Evolutionary conservation across 1,140 invertebrate genomes (phyloP).

Genomic region (Drosophila ercepeae): DNA sequence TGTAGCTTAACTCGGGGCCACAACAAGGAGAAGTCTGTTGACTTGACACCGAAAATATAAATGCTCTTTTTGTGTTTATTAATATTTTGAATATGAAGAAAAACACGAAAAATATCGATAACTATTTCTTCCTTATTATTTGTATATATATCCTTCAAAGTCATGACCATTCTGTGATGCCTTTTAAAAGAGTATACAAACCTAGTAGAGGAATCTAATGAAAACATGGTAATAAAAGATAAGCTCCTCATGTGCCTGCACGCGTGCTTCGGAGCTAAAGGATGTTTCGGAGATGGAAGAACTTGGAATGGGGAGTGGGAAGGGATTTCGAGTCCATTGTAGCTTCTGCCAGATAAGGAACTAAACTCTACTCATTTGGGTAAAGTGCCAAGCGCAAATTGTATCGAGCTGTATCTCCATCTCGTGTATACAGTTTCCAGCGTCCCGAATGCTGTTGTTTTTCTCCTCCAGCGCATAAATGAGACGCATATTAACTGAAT

Average conservation of each 20-base stretch:
- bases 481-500: constrained; percentile 76
- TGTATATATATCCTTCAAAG: too few relatives aligned
- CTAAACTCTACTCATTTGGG: constrained; percentile 64
- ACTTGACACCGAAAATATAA: neutral
- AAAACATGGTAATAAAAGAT: constrained; percentile 76
- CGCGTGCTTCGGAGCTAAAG: constrained; percentile 6
- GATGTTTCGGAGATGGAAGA: neutral
- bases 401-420: constrained; percentile 58
- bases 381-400: constrained; percentile 68
- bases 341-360: constrained; percentile 50
- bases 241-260: constrained; percentile 56
- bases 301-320: neutral
- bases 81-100: neutral
- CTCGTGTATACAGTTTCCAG: neutral
- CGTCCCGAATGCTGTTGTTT: neutral
- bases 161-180: too few relatives aligned
- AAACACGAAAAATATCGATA: too few relatives aligned
- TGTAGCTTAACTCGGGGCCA: constrained; percentile 18
- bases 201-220: constrained; percentile 56
- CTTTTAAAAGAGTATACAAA: constrained; percentile 14
- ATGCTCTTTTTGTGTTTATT: neutral
- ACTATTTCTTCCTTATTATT: too few relatives aligned
- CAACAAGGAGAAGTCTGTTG: constrained; percentile 1
- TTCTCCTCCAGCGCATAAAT: constrained; percentile 36
- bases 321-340: constrained; percentile 46